Base-by-base conservation (phyloP, 1,140 invertebrate genomes). In the Trachymyrmex septentrionalis region DNA sequence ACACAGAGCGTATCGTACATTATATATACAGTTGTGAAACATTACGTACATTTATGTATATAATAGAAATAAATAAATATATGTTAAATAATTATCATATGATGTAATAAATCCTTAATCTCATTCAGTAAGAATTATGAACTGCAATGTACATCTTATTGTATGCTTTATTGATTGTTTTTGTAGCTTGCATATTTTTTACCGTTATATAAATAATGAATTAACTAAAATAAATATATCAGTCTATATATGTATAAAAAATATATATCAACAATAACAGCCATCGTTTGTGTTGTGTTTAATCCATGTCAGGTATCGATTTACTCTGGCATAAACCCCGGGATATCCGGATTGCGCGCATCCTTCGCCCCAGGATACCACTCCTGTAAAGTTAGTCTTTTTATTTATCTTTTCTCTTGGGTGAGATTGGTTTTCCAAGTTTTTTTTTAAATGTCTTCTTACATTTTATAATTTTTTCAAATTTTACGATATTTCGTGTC, bases 291-390 rank as follows among this genome's bases (percentile, higher is more conserved):
- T 97, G 91, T 97, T 97, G 24, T 94, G 95, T 89, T 95, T 95
- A 61, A 98, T 97, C 97, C 97, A 98, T 19, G 96, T 96, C 21
- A 97, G 91, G 91, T 97, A 98, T 86, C 97, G 95, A 92, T 97
- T 97, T 1, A 99, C 97, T 86, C 98, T 95, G 0, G 97, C 97
- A 94, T 99, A 99, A 34, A 99, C 98, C n/a, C 98, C 98, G 0
- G 98, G 98, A 91, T 96, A 97, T 75, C 97, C 96, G 0, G 97
- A 96, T 92, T 97, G 95, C 1, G 97, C 98, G 92, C 98, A 99
- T 4, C 97, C 97, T 92, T 97, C 96, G 55, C 97, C 97, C 97
- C 97, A 98, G 2, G 97, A 97, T 0, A 98, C 97, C 2, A 98
- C 94, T 57, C 97, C 97, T 96, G 81, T 48, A 93, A 92, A 76